Evolutionary conservation across 2,113 vertebrate species (phyloP).

Genomic region (Pica pica): DNA sequence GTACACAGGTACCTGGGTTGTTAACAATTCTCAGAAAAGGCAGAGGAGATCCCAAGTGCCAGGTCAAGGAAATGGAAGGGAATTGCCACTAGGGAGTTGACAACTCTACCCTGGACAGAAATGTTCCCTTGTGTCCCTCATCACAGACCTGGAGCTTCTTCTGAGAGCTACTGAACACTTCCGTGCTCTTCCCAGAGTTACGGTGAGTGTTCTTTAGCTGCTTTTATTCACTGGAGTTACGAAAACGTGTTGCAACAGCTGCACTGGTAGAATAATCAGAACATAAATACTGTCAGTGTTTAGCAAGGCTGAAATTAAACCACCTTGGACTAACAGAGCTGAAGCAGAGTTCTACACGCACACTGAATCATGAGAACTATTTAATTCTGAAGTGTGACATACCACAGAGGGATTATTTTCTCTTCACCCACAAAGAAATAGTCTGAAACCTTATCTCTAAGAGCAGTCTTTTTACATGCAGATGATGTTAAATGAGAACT

Average conservation of each 20-base stretch:
- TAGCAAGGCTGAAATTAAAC: not conserved
- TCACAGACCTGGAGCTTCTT: not conserved
- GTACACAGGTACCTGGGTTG: not conserved
- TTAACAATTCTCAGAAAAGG: not conserved
- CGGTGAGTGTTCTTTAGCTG: not conserved
- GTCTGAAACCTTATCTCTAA: not conserved
- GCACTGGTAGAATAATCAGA: not conserved
- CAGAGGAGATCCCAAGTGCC: not conserved
- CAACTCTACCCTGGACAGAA: not conserved
- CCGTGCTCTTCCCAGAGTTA: not conserved
- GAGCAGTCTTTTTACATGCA: not conserved
- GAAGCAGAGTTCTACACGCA: not conserved
- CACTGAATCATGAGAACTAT: not conserved
- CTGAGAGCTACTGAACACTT: not conserved
- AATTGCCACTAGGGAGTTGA: not conserved
- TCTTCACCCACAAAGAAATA: not conserved
- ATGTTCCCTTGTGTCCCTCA: not conserved
- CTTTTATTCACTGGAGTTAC: not conserved
- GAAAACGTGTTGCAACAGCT: not conserved
- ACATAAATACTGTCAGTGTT: not conserved
- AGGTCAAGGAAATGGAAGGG: not conserved
- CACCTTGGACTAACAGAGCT: not conserved
- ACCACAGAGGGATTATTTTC: not conserved
- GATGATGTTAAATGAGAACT: not conserved
- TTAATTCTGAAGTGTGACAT: not conserved